phyloP scores from a whole-genome alignment of 2,888 invertebrate species.

The Hypercompe scribonia region DNA sequence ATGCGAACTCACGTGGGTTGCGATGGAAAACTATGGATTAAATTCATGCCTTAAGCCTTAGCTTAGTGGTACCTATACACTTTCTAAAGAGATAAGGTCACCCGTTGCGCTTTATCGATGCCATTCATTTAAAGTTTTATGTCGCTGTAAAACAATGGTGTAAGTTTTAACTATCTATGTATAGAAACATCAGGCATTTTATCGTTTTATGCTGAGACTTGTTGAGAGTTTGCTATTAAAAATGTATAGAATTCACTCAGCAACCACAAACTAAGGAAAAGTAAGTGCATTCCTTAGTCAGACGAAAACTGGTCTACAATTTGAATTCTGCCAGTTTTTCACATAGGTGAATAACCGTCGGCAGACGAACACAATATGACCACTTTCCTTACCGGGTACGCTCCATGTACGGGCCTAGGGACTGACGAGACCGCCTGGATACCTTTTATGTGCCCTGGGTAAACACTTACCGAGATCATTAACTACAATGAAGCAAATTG shows the following conservation, averaged over 20 bases:
- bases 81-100: neutral
- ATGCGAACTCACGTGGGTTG: neutral
- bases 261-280: slow-evolving; percentile 41
- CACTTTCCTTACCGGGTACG: slow-evolving; percentile 77
- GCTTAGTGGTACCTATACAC: neutral
- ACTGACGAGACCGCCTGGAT: slow-evolving; percentile 42
- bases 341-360: slow-evolving; percentile 75
- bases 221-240: neutral
- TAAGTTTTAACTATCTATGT: neutral
- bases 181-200: neutral
- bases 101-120: neutral
- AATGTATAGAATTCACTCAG: neutral
- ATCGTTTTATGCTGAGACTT: neutral
- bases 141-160: neutral
- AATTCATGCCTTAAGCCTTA: neutral
- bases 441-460: slow-evolving; percentile 48
- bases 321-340: slow-evolving; percentile 73
- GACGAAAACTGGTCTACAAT: slow-evolving; percentile 50
- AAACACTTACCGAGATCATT: slow-evolving; percentile 50
- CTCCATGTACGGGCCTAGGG: slow-evolving; percentile 60
- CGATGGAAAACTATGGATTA: neutral
- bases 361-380: slow-evolving; percentile 72
- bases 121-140: slow-evolving; percentile 1
- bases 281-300: slow-evolving; percentile 51
- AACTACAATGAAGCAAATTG: slow-evolving; percentile 51